Base-by-base conservation (phyloP, 2,113 vertebrate genomes). In the Bos indicus region DNA sequence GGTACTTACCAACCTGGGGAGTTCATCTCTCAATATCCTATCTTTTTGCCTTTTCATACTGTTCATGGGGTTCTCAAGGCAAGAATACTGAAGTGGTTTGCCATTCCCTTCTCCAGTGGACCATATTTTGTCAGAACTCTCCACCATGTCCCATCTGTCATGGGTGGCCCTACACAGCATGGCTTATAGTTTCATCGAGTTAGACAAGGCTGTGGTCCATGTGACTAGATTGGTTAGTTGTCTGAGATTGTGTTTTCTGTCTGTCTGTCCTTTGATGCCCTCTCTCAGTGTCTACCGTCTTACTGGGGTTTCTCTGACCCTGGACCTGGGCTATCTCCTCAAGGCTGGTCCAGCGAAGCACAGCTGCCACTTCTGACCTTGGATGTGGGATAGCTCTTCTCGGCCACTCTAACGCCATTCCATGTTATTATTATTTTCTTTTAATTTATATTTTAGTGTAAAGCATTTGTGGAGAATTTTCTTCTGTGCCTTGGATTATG, bases 381-480 rank as follows among this genome's bases (percentile, higher is more conserved):
- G 67, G 36, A 74, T 21, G 10, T 74, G 10, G 19, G n/a, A 8
- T 71, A 21, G 67, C 10, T 6, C 67, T 10, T 40, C n/a, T 71
- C 0, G 2, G 36, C 10, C 67, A 23, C 36, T 74, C 67, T 74
- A 25, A 10, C 0, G 1, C 36, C 1, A 0, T 0, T 0, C 2
- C 67, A 46, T 94, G 30, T n/a, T 88, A 43, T 77, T 85, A 10
- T 80, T 91, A 51, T 60, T 46, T 91, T 43, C 25, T 86, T 40
- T 52, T 59, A 28, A 60, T 84, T 88, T 93, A 52, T 93, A 93
- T 97, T 56, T 54, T 26, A 83, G 56, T 90, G 4, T 86, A 33
- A 96, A 36, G 11, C 52, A 62, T 84, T 91, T n/a, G 1, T 12
- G 16, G 33, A 91, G 43, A 40, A 64, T 56, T 95, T 77, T 89